A percentile compares a stretch with the other conserved stretches of the same genome.
These are phyloP conservation scores for Sepioteuthis lessoniana DNA, from an alignment of 2,888 invertebrate genomes.

Conservation along the genomic window DNA sequence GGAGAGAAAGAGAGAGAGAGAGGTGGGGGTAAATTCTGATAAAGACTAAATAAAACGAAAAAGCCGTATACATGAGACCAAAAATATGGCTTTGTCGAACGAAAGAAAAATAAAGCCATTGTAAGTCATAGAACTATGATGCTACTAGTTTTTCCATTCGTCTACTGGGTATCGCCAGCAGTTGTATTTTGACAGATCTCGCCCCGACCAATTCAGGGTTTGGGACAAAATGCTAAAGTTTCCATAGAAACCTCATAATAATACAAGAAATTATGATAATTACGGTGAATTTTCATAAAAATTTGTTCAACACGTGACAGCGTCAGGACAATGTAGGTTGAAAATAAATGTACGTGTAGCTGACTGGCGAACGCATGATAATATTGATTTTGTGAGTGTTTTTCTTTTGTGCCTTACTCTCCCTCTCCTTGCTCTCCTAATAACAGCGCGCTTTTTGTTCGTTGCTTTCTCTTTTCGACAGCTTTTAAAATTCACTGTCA, in stretches of 20 bases:
- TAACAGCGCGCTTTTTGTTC: background rate
- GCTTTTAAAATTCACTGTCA: background rate
- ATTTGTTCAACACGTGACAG: constrained; percentile 33
- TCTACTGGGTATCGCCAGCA: background rate
- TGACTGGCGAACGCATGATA: constrained; percentile 18
- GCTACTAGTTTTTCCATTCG: background rate
- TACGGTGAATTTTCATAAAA: constrained; percentile 40
- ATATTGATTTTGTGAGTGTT: background rate
- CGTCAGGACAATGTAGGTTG: constrained; percentile 1
- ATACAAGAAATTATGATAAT: constrained; percentile 42
- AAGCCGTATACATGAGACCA: background rate
- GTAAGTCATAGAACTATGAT: background rate
- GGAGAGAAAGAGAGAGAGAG: background rate
- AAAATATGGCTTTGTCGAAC: background rate
- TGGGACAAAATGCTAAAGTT: background rate
- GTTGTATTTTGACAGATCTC: background rate
- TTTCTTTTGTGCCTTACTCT: background rate
- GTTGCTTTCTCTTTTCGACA: background rate
- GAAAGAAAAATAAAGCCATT: background rate
- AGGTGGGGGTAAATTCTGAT: background rate
- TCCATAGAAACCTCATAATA: constrained; percentile 35
- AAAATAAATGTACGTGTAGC: background rate
- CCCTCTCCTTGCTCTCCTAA: background rate
- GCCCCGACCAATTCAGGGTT: background rate
- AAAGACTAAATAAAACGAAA: background rate